These are phyloP conservation scores for Chloroceryle amazona DNA, from an alignment of 2,797 vertebrate species.

Conservation along the genomic window DNA sequence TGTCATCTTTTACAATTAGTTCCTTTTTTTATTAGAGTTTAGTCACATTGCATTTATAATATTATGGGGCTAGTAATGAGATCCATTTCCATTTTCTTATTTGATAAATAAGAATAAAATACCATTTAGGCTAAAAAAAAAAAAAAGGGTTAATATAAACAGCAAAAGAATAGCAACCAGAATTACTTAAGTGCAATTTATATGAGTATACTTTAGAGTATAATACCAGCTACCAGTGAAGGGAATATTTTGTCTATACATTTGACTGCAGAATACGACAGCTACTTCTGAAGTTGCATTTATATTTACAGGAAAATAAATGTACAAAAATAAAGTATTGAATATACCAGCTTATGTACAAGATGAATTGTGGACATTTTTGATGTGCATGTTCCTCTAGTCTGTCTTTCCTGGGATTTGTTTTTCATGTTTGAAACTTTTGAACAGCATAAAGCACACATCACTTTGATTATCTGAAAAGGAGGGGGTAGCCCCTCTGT, in stretches of 20 bases:
- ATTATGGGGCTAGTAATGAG: neutral
- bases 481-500: neutral
- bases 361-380: neutral
- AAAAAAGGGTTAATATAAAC: neutral
- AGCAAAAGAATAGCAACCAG: neutral
- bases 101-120: conserved; percentile 1
- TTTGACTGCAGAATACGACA: neutral
- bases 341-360: neutral
- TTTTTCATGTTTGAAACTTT: neutral
- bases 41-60: neutral
- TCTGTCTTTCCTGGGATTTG: neutral
- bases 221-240: neutral
- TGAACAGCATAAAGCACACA: neutral
- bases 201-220: neutral
- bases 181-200: neutral
- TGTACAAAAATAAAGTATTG: neutral
- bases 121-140: neutral
- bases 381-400: neutral
- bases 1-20: neutral
- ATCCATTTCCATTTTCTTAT: neutral
- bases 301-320: neutral
- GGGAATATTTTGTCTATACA: neutral
- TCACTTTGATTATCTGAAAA: neutral
- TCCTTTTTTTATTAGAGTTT: neutral
- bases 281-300: neutral